These are phyloP conservation scores for Osmoderma eremita DNA, from an alignment of 2,888 invertebrate species.

Conservation along the genomic window DNA sequence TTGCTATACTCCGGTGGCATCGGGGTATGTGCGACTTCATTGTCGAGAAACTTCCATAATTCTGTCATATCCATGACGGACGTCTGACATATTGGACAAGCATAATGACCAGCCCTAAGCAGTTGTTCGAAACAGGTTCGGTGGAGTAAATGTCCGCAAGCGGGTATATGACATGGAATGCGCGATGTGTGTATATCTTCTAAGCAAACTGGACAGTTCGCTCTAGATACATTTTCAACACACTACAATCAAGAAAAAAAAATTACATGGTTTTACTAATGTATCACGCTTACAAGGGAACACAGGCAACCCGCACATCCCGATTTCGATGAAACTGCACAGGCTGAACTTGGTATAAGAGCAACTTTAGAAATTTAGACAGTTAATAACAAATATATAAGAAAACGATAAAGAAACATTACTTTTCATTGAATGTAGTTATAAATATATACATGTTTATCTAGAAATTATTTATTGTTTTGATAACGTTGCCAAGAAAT, in stretches of 20 bases:
- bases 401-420: too few relatives aligned
- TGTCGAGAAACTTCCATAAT: constrained; percentile 84
- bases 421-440: too few relatives aligned
- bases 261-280: too few relatives aligned
- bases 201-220: constrained; percentile 89
- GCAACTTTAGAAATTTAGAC: too few relatives aligned
- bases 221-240: constrained; percentile 87
- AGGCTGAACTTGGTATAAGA: too few relatives aligned
- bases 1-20: constrained; percentile 87
- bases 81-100: constrained; percentile 89
- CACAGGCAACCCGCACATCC: too few relatives aligned
- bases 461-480: too few relatives aligned
- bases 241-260: constrained; percentile 69
- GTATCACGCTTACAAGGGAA: too few relatives aligned
- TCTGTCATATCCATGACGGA: constrained; percentile 89
- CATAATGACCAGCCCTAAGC: constrained; percentile 80
- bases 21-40: constrained; percentile 81
- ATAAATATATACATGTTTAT: too few relatives aligned
- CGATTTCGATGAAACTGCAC: too few relatives aligned
- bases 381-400: too few relatives aligned
- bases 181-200: constrained; percentile 93
- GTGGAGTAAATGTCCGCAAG: constrained; percentile 89
- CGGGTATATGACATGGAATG: constrained; percentile 88
- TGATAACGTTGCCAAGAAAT: too few relatives aligned
- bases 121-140: constrained; percentile 85